Evolutionary conservation across 1,140 invertebrate genomes (phyloP).

Genomic region (Diabrotica virgifera): DNA sequence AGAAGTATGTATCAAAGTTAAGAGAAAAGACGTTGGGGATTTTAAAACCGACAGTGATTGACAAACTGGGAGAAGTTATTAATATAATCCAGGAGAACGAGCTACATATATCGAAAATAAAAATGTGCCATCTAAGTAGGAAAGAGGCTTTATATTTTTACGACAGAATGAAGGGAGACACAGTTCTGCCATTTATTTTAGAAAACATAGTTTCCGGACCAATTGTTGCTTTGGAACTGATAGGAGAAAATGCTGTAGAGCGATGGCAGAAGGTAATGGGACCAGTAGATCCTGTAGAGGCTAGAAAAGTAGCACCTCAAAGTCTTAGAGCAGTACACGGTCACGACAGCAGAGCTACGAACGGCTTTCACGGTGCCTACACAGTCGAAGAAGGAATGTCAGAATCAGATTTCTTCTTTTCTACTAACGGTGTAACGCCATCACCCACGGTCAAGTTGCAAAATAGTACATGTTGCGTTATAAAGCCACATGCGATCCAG

Average conservation of each 20-base stretch:
- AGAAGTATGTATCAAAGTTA: slow-evolving; percentile 49
- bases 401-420: slow-evolving; percentile 43
- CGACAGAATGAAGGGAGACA: slow-evolving; percentile 50
- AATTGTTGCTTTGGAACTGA: slow-evolving; percentile 63
- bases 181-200: slow-evolving; percentile 46
- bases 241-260: slow-evolving; percentile 60
- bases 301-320: slow-evolving; percentile 54
- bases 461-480: slow-evolving; percentile 79
- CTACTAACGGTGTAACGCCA: slow-evolving; percentile 47
- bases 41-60: slow-evolving; percentile 58
- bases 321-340: slow-evolving; percentile 72
- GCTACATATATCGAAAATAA: slow-evolving; percentile 57
- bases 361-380: slow-evolving; percentile 71
- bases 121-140: slow-evolving; percentile 60
- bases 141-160: slow-evolving; percentile 59
- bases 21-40: slow-evolving; percentile 56
- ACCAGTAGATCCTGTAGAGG: slow-evolving; percentile 63
- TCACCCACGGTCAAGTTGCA: slow-evolving; percentile 58
- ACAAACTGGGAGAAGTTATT: slow-evolving; percentile 64
- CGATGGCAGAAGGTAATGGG: slow-evolving; percentile 63
- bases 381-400: slow-evolving; percentile 55
- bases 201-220: slow-evolving; percentile 63
- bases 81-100: slow-evolving; percentile 51
- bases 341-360: slow-evolving; percentile 63
- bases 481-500: slow-evolving; percentile 88